These are phyloP conservation scores for Atta texana DNA, from an alignment of 1,140 invertebrate genomes.

Conservation along the genomic window DNA sequence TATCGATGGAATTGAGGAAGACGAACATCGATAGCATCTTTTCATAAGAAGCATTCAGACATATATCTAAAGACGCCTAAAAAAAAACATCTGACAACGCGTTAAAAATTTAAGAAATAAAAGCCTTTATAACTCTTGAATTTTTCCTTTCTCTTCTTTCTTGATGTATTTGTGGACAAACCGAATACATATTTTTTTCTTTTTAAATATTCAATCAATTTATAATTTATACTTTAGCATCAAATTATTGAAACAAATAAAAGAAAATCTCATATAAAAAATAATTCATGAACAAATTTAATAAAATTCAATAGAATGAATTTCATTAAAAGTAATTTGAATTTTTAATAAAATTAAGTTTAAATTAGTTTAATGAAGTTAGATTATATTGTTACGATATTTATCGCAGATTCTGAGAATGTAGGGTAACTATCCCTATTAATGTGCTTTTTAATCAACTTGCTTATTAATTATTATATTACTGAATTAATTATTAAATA, in stretches of 20 bases:
- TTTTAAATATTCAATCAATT: not conserved
- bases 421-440: not conserved
- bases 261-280: not conserved
- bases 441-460: too few species aligned
- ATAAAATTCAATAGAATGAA: slow-evolving; percentile 3
- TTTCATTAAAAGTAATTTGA: not conserved
- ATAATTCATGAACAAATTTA: not conserved
- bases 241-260: not conserved
- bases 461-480: too few species aligned
- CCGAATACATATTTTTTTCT: not conserved
- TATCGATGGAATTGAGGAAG: slow-evolving; percentile 71
- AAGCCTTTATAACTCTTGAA: not conserved
- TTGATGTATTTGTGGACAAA: not conserved
- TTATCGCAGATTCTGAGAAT: not conserved
- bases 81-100: not conserved
- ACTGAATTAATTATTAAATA: too few species aligned
- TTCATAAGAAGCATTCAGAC: not conserved
- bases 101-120: not conserved
- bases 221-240: not conserved
- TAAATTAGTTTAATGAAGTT: not conserved
- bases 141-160: not conserved
- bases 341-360: not conserved
- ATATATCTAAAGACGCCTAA: not conserved
- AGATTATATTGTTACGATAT: not conserved
- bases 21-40: not conserved